Percentiles rank a stretch among this genome's conserved stretches.
These are phyloP conservation scores for Zelleria hepariella DNA, from an alignment of 2,888 invertebrate species.

Conservation along the genomic window DNA sequence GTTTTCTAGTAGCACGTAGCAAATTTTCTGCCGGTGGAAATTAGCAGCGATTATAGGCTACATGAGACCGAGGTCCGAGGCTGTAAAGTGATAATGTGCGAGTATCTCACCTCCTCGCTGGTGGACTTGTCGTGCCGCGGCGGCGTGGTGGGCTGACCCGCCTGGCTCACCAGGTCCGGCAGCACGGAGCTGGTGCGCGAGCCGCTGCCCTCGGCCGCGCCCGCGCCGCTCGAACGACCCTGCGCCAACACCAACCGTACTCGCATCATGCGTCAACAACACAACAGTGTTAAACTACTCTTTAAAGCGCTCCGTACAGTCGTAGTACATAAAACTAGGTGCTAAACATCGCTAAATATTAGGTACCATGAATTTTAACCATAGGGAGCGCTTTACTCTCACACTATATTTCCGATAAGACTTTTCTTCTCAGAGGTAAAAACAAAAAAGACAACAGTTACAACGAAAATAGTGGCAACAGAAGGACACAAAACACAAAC, in stretches of 20 bases:
- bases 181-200: conserved; percentile 93
- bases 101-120: conserved; percentile 91
- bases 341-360: no score
- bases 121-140: conserved; percentile 93
- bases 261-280: not conserved
- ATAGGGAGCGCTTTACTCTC: no score
- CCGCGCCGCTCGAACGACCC: conserved; percentile 59
- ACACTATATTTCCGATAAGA: no score
- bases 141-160: conserved; percentile 86
- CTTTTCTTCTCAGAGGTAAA: not conserved
- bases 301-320: no score
- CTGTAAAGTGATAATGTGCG: not conserved
- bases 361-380: no score
- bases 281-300: not conserved
- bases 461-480: conserved; percentile 21
- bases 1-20: no score
- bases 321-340: no score
- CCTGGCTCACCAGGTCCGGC: conserved; percentile 95
- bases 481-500: conserved; percentile 56
- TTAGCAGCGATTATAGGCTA: no score
- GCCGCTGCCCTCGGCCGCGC: conserved; percentile 72
- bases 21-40: no score
- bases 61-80: no score
- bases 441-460: no score
- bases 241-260: conserved; percentile 19